Base-by-base conservation (phyloP, 92 coral and sea anemone species). In the Phenganax marumi region DNA sequence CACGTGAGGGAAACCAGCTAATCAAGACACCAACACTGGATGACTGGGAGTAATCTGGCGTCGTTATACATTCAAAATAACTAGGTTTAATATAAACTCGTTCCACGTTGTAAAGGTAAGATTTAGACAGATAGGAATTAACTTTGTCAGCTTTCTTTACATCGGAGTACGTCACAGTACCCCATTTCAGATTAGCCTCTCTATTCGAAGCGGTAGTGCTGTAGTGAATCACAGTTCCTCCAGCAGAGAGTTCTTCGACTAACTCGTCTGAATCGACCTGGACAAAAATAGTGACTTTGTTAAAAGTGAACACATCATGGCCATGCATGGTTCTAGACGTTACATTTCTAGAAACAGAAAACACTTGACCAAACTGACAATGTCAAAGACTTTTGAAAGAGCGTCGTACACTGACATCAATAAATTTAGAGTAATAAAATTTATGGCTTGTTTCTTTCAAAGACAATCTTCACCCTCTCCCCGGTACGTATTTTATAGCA, bases 1-100 rank as follows among this genome's bases (percentile, higher is more conserved):
- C 60, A n/a, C 63, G 79, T 10, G 53, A 54, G 7, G 79, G 79
- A 74, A 74, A 74, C 79, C 79, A 74, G 21, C 62, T 74, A 24
- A 50, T 14, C 17, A 50, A 25, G 53, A 74, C 79, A 12, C 26
- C 21, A 33, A 55, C 48, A 23, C 79, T 63, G 21, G 62, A 51
- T 22, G 47, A 47, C 65, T 52, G 61, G 11, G 56, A 13, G 50
- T 49, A 16, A 74, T 53, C 26, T 47, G 52, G 79, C 12, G 79
- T 26, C 10, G 57, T 22, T 9, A 52, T n/a, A 22, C 79, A n/a
- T 74, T 74, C 79, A 22, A 74, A 61, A 33, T 63, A 63, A 1
- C 8, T 50, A 5, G 79, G 79, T 26, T 19, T 74, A 1, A 74
- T 61, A 12, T 52, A 13, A 46, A 74, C n/a, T 52, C 10, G 52